Percentiles rank a stretch among this genome's conserved stretches.
These are phyloP conservation scores for Gadopsis bispinosus DNA, from an alignment of 2,797 vertebrate genomes.

Conservation along the genomic window DNA sequence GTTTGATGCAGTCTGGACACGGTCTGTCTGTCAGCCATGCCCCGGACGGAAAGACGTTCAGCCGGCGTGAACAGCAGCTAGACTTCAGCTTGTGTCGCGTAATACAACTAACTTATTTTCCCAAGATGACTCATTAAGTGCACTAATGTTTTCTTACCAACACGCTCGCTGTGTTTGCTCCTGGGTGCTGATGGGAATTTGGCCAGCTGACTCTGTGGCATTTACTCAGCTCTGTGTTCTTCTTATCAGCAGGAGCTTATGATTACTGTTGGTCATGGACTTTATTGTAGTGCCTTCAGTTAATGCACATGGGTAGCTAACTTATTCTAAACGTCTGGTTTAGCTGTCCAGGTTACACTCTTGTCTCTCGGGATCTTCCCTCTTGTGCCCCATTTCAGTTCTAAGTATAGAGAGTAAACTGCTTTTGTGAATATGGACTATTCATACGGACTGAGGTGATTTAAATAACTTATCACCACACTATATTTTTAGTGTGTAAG, in stretches of 20 bases:
- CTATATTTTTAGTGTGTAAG: conserved; percentile 1
- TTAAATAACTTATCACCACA: not conserved
- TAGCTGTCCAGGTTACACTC: not conserved
- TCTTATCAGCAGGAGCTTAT: conserved; percentile 44
- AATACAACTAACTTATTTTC: conserved; percentile 17
- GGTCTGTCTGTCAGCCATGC: not conserved
- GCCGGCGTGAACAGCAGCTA: conserved; percentile 8
- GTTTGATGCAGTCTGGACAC: not conserved
- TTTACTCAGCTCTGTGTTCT: conserved; percentile 20
- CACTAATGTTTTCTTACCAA: conserved; percentile 18
- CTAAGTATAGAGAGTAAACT: not conserved
- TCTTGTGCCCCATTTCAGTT: not conserved
- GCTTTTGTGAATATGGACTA: not conserved
- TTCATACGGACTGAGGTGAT: not conserved
- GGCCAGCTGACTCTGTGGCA: conserved; percentile 49
- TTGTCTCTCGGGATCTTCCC: not conserved
- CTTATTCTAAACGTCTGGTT: not conserved
- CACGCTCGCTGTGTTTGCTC: conserved; percentile 32
- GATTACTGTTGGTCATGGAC: conserved; percentile 10
- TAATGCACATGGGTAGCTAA: conserved; percentile 8
- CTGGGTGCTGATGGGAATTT: conserved; percentile 47
- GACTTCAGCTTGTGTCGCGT: not conserved
- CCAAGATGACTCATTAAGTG: conserved; percentile 35
- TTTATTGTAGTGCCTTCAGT: conserved; percentile 1
- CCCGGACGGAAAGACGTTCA: not conserved